Evolutionary conservation across 2,888 invertebrate species (phyloP).

Genomic region (Spilarctia lutea): DNA sequence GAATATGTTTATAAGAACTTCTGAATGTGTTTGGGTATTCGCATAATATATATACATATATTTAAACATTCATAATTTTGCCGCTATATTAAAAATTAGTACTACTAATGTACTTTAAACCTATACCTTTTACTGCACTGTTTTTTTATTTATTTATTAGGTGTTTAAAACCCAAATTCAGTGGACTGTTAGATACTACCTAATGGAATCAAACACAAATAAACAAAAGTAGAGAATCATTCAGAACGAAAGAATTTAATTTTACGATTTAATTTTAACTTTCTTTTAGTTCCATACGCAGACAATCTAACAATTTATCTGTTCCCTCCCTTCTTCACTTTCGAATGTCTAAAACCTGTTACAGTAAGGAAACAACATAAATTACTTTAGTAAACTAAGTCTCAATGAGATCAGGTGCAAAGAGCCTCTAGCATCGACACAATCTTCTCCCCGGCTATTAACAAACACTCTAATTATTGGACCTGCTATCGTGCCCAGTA

Average conservation of each 20-base stretch:
- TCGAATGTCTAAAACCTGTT: conserved; percentile 59
- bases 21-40: background rate
- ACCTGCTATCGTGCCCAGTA: conserved; percentile 54
- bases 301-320: conserved; percentile 48
- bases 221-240: background rate
- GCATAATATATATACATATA: too few relatives aligned
- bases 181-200: background rate
- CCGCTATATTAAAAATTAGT: background rate
- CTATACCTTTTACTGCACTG: background rate
- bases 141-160: too few relatives aligned
- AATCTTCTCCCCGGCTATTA: conserved; percentile 50
- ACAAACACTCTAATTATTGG: conserved; percentile 47
- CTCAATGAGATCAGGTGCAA: conserved; percentile 66
- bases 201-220: background rate
- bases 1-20: background rate
- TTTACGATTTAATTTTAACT: background rate
- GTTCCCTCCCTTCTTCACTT: conserved; percentile 60
- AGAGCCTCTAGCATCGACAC: conserved; percentile 43
- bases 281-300: background rate
- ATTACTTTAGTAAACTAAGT: conserved; percentile 68
- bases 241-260: background rate
- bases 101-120: background rate
- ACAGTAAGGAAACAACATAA: conserved; percentile 65
- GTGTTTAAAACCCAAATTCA: background rate
- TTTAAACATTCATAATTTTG: background rate